phyloP scores from a whole-genome alignment of 2,797 vertebrate species.

The Poecilia gillii region DNA sequence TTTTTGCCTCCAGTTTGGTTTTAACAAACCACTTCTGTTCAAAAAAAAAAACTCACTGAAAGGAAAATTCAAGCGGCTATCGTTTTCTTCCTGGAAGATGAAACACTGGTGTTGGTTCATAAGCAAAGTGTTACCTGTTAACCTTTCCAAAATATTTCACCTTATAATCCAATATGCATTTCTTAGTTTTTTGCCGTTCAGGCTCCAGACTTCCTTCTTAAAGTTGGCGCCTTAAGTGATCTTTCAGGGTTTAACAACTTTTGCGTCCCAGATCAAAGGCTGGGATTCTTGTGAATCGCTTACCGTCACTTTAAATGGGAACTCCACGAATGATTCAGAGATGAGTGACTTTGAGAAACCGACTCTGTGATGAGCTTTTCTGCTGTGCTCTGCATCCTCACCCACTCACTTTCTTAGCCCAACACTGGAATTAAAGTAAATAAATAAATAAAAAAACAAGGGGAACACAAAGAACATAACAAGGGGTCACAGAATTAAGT shows the following conservation, averaged over 20 bases:
- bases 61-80: background rate
- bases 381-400: slow-evolving; percentile 19
- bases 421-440: slow-evolving; percentile 36
- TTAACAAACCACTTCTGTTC: background rate
- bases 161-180: background rate
- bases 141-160: background rate
- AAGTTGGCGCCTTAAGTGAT: slow-evolving; percentile 29
- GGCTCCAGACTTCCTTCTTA: slow-evolving; percentile 14
- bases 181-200: background rate
- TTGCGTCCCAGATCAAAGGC: slow-evolving; percentile 22
- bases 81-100: background rate
- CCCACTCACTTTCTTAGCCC: slow-evolving; percentile 29
- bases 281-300: slow-evolving; percentile 63
- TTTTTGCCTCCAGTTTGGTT: background rate
- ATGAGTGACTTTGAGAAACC: slow-evolving; percentile 63
- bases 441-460: background rate
- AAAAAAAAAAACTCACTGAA: background rate
- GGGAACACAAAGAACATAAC: background rate
- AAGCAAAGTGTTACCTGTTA: background rate
- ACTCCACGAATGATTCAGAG: slow-evolving; percentile 74
- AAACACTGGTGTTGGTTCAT: background rate
- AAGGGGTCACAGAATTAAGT: slow-evolving; percentile 14
- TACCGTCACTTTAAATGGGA: slow-evolving; percentile 63
- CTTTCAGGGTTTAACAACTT: slow-evolving; percentile 14
- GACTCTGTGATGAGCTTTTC: slow-evolving; percentile 48